Base-by-base conservation (phyloP, 2,888 invertebrate genomes). In the Zeuzera pyrina region DNA sequence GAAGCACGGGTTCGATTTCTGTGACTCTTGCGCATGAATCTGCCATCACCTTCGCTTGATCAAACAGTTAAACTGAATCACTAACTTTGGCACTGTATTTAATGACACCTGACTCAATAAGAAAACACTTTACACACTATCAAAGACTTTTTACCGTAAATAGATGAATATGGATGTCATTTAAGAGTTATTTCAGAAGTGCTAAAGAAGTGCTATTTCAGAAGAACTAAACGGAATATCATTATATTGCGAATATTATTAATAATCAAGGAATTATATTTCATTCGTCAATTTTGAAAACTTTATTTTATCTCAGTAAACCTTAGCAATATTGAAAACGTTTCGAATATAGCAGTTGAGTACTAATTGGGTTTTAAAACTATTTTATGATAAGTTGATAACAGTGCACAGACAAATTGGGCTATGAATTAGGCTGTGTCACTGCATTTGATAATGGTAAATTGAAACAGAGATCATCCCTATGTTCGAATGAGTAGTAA, bases 31-130 rank as follows among this genome's bases (percentile, higher is more conserved):
- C 43, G 47, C 66, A 71, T 77, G 61, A 66, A 74, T 78, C 69
- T 51, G 53, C 76, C 77, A 50, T 37, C 62, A 35, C 31, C 39
- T 38, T 53, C 52, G 49, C 41, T 40, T 53, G 73, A 77, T 79
- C 78, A 78, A 79, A 77, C 59, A 70, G 35, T 52, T 57, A 53
- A 69, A 55, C 62, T 73, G 50, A 63, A 62, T 54, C 58, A 41
- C 39, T 41, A 36, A 33, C 42, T 35, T 8, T 38, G 41, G 46
- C 47, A 39, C 44, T 39, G n/a, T n/a, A n/a, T n/a, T 42, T 36
- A 41, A 41, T 45, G 45, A 46, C 59, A 60, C 47, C 46, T 57
- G 46, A 52, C 49, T 49, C 39, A 49, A 49, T 52, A 41, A 33
- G 12, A 25, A 10, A 25, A 12, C 6, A 12, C 12, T 25, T n/a